Evolutionary conservation across 2,888 invertebrate species (phyloP), one percentile per base, ranked within the genome.

Genomic region (Protophormia terraenovae): DNA sequence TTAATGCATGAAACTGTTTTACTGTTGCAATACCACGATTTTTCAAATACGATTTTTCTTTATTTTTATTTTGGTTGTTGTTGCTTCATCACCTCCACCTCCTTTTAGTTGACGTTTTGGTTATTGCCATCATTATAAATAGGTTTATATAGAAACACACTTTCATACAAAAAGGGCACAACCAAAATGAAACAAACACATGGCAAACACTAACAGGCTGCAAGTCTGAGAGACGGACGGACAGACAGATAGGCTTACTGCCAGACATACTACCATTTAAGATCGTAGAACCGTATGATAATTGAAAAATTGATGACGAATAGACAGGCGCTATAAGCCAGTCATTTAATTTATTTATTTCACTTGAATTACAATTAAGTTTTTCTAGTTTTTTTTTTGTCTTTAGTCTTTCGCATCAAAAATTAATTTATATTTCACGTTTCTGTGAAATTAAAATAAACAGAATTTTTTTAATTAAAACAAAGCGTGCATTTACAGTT

Each of bases 21-120:
- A 55, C 72, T 75, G 72, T 71, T 73, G 41, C 73, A 85, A 78
- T 66, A 77, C 82, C 80, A 81, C 69, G 72, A 81, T 81, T 80
- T 80, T 72, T 72, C 72, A 80, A n/a, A 72, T 62, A 45, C 10
- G 41, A 35, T 58, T 27, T 47, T 67, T 27, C 19, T 32, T 67
- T 8, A 12, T 24, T 50, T 67, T 71, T 38, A 50, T 4, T 76
- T 55, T 77, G 19, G 53, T 22, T 55, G 45, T 64, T 69, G 50
- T 50, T 78, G 55, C 78, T 60, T 73, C 72, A 45, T 72, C 53
- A 64, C 82, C 78, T 78, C 58, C 47, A 50, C 69, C 69, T 78
- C 38, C 47, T 66, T 53, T 58, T 19, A 24, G 38, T 64, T 77
- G 58, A 72, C 32, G 60, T 76, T 75, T 78, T 45, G 41, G 50